Evolutionary conservation across 2,797 vertebrate species (phyloP).

Genomic region (Malurus leucopterus): DNA sequence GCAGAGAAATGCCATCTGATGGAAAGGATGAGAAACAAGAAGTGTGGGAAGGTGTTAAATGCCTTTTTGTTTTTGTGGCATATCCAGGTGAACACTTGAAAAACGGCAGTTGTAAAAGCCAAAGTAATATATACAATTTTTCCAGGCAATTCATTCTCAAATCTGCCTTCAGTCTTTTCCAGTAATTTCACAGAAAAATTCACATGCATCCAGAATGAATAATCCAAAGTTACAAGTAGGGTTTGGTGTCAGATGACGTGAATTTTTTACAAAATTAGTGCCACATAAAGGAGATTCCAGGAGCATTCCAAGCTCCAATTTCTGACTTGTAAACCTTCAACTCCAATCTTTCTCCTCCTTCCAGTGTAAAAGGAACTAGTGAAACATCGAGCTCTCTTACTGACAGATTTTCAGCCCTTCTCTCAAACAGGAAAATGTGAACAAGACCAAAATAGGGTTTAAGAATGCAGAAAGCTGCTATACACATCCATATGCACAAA

Average conservation of each 20-base stretch:
- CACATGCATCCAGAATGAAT: not conserved
- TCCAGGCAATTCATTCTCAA: not conserved
- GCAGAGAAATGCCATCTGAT: not conserved
- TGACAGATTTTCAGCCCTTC: not conserved
- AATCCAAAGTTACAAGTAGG: not conserved
- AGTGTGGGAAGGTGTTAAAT: not conserved
- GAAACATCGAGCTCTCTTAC: not conserved
- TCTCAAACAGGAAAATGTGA: not conserved
- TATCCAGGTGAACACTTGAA: not conserved
- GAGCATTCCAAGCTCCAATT: not conserved
- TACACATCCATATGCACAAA: not conserved
- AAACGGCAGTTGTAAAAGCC: not conserved
- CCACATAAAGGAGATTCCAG: not conserved
- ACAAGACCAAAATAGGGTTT: fast-evolving
- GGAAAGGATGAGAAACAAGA: not conserved
- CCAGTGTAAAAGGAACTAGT: not conserved
- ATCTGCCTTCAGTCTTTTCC: not conserved
- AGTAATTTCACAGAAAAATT: not conserved
- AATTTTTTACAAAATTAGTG: not conserved
- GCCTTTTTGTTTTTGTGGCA: not conserved
- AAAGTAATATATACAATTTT: not conserved
- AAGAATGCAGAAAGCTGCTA: not conserved
- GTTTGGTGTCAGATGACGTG: not conserved
- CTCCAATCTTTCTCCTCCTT: not conserved
- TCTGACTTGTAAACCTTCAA: not conserved